A percentile compares a stretch with the other conserved stretches of the same genome.
Evolutionary conservation across 2,888 invertebrate species (phyloP).

Genomic region (Linyphia triangularis): DNA sequence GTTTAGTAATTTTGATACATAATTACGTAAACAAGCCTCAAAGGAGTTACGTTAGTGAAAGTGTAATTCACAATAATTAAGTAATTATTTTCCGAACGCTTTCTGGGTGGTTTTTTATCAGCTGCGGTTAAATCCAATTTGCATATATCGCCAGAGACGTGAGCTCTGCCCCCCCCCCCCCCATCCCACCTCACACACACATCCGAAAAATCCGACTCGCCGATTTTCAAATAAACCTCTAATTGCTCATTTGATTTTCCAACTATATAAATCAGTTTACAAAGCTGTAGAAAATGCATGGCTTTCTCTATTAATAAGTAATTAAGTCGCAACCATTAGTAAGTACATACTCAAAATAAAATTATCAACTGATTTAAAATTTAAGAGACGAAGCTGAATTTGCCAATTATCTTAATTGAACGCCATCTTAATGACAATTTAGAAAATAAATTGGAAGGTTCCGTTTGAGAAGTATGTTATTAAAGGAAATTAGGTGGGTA

Average conservation of each 20-base stretch:
- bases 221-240: neutral
- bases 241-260: too few species aligned
- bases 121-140: neutral
- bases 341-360: neutral
- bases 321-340: too few species aligned
- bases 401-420: conserved; percentile 33
- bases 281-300: too few species aligned
- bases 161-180: too few species aligned
- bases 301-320: too few species aligned
- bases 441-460: neutral
- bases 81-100: neutral
- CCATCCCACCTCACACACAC: too few species aligned
- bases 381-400: neutral
- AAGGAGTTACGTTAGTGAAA: neutral
- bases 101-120: neutral
- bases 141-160: neutral
- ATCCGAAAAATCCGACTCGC: neutral
- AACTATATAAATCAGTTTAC: too few species aligned
- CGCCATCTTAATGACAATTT: neutral
- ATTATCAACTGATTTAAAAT: neutral
- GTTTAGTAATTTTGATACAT: neutral
- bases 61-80: neutral
- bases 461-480: neutral
- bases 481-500: conserved; percentile 9
- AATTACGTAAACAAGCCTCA: neutral